Evolutionary conservation across 64 coral and sea anemone genomes (phyloP), one percentile per base, ranked within the genome.

Genomic region (Trachythela sp.): DNA sequence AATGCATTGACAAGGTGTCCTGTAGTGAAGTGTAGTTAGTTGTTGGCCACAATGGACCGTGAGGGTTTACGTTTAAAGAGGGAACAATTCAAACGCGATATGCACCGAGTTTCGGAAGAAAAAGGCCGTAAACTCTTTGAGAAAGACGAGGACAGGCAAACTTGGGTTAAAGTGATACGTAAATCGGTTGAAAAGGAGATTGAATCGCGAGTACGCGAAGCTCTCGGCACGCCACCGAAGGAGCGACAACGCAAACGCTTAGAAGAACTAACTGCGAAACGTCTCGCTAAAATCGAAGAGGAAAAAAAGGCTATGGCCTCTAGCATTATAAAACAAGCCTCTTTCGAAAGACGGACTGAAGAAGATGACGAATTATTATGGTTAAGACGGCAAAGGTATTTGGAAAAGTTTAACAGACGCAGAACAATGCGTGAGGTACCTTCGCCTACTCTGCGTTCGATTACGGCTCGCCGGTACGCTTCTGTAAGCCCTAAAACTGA

Each of bases 121-220:
- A 97, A 97, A 91, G 90, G 87, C n/a, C 92, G 92, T 41, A 45
- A 85, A 58, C 87, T 97, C 8, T 97, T 97, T 51, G 84, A 87
- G 43, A 92, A 50, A 32, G 95, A 97, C 24, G 89, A 90, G 42
- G 91, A 92, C 22, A 89, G 88, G 48, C 38, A 70, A 83, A 71
- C 77, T 43, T 97, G 95, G 95, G 75, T 94, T 36, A 77, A 41
- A 13, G 90, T 93, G 4, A 90, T 97, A 13, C 89, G 90, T 37
- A 90, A 90, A 40, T 97, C 95, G 13, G 95, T 97, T 31, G 95
- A 97, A 45, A 64, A 91, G 7, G 94, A 77, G 88, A 94, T 97
- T 72, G 92, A 97, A 36, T 75, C 41, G 9, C 90, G 92, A 88
- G 95, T 97, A 0, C 68, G 95, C 9, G 93, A 88, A 0, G 90